Conservation (phyloP, 1,140 invertebrate genomes). For the Archivesica marissinica region DNA sequence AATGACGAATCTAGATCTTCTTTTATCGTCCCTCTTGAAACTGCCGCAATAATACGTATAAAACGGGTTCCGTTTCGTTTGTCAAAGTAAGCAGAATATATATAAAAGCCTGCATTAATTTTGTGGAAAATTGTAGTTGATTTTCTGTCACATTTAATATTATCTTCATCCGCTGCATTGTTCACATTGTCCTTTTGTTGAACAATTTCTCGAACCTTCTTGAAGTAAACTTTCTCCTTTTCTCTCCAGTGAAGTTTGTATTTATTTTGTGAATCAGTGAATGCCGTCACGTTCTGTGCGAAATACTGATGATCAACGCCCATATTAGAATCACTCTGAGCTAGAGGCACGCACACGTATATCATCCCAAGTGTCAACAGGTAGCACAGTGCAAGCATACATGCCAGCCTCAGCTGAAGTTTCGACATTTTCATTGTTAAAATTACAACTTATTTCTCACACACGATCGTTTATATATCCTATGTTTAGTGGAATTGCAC, state of each 20-base stretch:
- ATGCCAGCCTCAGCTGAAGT: background rate
- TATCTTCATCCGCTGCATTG: background rate
- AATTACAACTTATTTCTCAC: too few relatives aligned
- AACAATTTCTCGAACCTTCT: background rate
- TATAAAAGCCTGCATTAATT: conserved; percentile 4
- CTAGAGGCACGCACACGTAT: background rate
- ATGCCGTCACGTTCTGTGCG: background rate
- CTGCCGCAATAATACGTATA: conserved; percentile 18
- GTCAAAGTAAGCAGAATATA: conserved; percentile 48
- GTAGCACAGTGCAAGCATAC: background rate
- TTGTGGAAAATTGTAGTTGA: background rate
- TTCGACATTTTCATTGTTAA: background rate
- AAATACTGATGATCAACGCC: background rate
- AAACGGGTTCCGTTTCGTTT: background rate
- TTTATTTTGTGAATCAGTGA: background rate
- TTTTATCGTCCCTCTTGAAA: background rate
- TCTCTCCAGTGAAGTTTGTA: background rate
- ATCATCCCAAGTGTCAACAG: background rate
- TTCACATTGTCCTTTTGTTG: background rate
- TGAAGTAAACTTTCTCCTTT: background rate
- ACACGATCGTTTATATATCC: too few relatives aligned
- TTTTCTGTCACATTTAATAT: background rate
- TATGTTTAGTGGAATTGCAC: too few relatives aligned
- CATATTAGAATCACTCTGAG: background rate
- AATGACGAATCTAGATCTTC: background rate